Percentiles rank a stretch among this genome's conserved stretches.
phyloP scores from a whole-genome alignment of 2,113 vertebrate genomes.

The Takifugu bimaculatus region DNA sequence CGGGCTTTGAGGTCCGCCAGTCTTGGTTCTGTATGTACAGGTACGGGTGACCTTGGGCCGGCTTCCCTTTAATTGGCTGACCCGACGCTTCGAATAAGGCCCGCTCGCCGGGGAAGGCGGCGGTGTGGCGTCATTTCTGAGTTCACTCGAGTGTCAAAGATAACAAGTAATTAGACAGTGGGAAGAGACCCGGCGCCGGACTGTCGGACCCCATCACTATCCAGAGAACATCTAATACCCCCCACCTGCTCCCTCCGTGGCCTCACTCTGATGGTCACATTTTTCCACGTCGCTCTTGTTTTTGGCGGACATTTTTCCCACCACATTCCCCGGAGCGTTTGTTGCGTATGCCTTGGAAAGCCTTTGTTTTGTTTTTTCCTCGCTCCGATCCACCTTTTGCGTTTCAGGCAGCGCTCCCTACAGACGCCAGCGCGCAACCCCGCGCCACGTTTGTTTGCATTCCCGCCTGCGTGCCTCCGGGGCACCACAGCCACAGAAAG shows the following conservation, averaged over 20 bases:
- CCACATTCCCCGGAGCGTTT: constrained; percentile 24
- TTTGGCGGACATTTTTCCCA: constrained; percentile 33
- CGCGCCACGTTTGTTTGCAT: constrained; percentile 5
- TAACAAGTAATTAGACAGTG: constrained; percentile 51
- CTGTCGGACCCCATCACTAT: constrained; percentile 25
- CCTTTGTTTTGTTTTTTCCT: background rate
- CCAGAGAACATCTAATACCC: constrained; percentile 7
- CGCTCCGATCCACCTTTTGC: constrained; percentile 4
- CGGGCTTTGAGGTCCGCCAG: constrained; percentile 34
- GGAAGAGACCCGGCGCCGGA: constrained; percentile 22
- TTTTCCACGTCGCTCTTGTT: constrained; percentile 11
- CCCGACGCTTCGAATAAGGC: constrained; percentile 48
- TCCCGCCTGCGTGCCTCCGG: background rate
- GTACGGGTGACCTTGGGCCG: constrained; percentile 63
- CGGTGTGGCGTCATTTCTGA: constrained; percentile 38
- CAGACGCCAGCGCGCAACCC: constrained; percentile 15
- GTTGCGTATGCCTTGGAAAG: constrained; percentile 31
- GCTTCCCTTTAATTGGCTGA: constrained; percentile 61
- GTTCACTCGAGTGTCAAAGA: constrained; percentile 59
- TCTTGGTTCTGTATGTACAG: constrained; percentile 59
- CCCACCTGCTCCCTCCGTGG: background rate
- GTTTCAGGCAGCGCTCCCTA: constrained; percentile 17
- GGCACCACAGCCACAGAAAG: constrained; percentile 3
- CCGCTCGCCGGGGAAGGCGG: constrained; percentile 45
- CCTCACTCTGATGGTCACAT: constrained; percentile 3